These are phyloP conservation scores for Stictonetta naevosa DNA, from an alignment of 2,113 vertebrate genomes.

Conservation along the genomic window DNA sequence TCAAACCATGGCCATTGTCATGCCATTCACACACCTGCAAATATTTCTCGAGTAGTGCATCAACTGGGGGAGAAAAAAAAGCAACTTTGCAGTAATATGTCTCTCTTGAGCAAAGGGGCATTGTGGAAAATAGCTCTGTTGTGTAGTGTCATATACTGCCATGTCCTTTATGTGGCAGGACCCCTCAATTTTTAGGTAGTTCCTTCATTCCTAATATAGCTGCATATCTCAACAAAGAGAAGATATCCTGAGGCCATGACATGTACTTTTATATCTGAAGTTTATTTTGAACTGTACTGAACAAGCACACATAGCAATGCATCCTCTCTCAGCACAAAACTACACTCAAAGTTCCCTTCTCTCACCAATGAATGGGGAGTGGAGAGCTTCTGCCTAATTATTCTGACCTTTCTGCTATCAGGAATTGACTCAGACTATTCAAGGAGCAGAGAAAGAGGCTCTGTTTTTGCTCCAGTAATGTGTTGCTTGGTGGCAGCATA, in stretches of 20 bases:
- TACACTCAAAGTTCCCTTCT: background rate
- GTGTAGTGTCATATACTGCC: background rate
- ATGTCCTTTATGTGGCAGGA: background rate
- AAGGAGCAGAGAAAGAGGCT: conserved; percentile 15
- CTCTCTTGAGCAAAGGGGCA: background rate
- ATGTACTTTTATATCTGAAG: background rate
- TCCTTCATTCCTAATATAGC: background rate
- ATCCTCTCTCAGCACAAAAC: background rate
- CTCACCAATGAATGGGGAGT: background rate
- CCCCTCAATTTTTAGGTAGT: background rate
- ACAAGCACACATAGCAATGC: background rate
- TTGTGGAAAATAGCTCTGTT: background rate
- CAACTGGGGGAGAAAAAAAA: background rate
- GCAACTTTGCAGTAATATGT: background rate
- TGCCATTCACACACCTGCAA: background rate
- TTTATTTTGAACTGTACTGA: conserved; percentile 21
- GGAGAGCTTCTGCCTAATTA: conserved; percentile 35
- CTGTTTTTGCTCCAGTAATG: conserved; percentile 5
- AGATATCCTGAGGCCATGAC: background rate
- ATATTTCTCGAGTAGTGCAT: background rate
- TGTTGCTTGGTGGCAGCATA: background rate
- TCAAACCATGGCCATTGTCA: background rate
- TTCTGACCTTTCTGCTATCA: conserved; percentile 48
- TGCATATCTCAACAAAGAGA: background rate
- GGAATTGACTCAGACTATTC: conserved; percentile 32